Percentiles rank a stretch among this genome's conserved stretches.
phyloP scores from a whole-genome alignment of 1,140 invertebrate genomes.

The Drosophila pseudoananassae region DNA sequence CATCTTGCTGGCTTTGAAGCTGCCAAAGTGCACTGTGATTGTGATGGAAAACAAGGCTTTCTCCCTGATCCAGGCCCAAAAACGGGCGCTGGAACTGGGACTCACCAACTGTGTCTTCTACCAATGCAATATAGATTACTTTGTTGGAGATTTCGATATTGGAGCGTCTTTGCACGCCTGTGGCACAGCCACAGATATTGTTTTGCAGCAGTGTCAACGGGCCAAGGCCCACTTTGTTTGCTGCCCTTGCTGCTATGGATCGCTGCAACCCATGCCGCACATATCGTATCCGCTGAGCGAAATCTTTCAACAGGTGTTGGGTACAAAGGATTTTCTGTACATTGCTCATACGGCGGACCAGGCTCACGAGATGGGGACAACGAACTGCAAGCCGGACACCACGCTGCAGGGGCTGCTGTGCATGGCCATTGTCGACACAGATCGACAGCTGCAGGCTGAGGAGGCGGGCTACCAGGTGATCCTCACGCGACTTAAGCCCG shows the following conservation, averaged over 20 bases:
- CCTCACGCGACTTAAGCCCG: slow-evolving; percentile 90
- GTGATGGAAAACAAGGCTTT: slow-evolving; percentile 97
- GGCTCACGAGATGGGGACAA: slow-evolving; percentile 89
- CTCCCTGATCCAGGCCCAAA: slow-evolving; percentile 90
- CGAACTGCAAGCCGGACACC: slow-evolving; percentile 85
- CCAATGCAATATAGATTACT: slow-evolving; percentile 95
- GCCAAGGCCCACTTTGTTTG: slow-evolving; percentile 93
- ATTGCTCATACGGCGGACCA: slow-evolving; percentile 96
- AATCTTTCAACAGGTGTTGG: slow-evolving; percentile 85
- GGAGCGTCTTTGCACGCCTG: slow-evolving; percentile 96
- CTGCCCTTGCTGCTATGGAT: slow-evolving; percentile 98
- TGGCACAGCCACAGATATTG: slow-evolving; percentile 96
- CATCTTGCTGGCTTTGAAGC: slow-evolving; percentile 91
- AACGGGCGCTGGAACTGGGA: slow-evolving; percentile 88
- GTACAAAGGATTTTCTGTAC: slow-evolving; percentile 89
- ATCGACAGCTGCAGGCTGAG: slow-evolving; percentile 90
- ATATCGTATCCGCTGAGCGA: slow-evolving; percentile 91
- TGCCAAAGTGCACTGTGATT: slow-evolving; percentile 91
- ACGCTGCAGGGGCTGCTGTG: slow-evolving; percentile 90
- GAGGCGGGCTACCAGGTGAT: slow-evolving; percentile 90
- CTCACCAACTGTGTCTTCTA: slow-evolving; percentile 92
- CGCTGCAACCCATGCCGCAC: slow-evolving; percentile 88
- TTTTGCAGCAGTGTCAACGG: slow-evolving; percentile 92
- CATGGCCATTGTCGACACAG: slow-evolving; percentile 95
- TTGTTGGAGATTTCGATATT: slow-evolving; percentile 91